Base-by-base conservation (phyloP, 1,140 invertebrate genomes). In the Brachionus sp. region DNA sequence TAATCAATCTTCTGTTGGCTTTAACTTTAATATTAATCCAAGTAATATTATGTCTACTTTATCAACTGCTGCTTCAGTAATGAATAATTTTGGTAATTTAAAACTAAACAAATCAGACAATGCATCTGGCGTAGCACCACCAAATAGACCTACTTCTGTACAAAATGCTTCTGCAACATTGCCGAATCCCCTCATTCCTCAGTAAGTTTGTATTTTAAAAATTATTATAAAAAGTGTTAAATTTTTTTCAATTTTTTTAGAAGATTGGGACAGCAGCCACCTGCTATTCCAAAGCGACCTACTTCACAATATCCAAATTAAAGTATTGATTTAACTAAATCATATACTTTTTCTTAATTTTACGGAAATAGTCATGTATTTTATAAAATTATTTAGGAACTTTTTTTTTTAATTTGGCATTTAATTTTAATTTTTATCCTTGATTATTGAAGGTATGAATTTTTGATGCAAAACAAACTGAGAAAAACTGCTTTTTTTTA, bases 11-110 rank as follows among this genome's bases (percentile, higher is more conserved):
- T 25, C 16, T 46, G 42, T 44, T 75, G 70, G 70, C 7, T 80
- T 80, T 62, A 80, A 39, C 37, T 80, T 80, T 66, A 62, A 39
- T 16, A 66, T 80, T 13, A 80, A 33, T 16, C 77, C 77, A 80
- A 42, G 35, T 80, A 80, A 80, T 80, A 42, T 80, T 37, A 66
- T 80, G 62, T 80, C 77, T 57, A 44, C 77, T 62, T 80, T 80
- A 39, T 39, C 50, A n/a, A 80, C 77, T 4, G 77, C 50, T 37
- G 37, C 35, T 37, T 80, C 77, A 80, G 50, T 80, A 39, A 80
- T 80, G 77, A 80, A 62, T 62, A 80, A 62, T 33, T 62, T 80
- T 42, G 62, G 50, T 42, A 80, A 57, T 62, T 42, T 80, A 44
- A 80, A 80, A 66, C 37, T 44, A 16, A 80, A 80, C 19, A 57